Percentiles rank a stretch among this genome's conserved stretches.
Evolutionary conservation across 2,888 invertebrate species (phyloP).

Genomic region (Cephus sareptanus): DNA sequence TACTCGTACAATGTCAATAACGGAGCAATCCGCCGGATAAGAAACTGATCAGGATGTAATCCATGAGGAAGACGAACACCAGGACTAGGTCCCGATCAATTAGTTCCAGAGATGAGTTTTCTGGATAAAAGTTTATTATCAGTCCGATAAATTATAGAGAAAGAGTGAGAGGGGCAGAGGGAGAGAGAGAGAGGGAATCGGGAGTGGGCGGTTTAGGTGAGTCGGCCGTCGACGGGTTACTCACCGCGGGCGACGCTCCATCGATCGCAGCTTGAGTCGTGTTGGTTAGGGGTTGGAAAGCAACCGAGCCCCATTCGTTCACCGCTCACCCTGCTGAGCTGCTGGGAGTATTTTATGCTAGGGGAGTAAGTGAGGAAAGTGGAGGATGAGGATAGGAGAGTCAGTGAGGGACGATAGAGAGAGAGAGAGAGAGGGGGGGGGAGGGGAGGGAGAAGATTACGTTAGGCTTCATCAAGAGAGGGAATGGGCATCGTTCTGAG

Average conservation of each 20-base stretch:
- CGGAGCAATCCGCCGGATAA: background rate
- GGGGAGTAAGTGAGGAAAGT: slow-evolving; percentile 19
- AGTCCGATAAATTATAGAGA: background rate
- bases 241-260: slow-evolving; percentile 63
- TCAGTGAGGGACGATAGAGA: slow-evolving; percentile 20
- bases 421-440: background rate
- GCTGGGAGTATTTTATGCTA: slow-evolving; percentile 39
- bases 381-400: slow-evolving; percentile 26
- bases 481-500: slow-evolving; percentile 17
- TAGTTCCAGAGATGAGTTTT: background rate
- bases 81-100: background rate
- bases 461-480: slow-evolving; percentile 11
- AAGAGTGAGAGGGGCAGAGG: background rate
- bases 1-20: background rate
- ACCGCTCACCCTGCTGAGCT: slow-evolving; percentile 32
- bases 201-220: background rate
- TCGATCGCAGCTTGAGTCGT: slow-evolving; percentile 55
- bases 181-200: background rate
- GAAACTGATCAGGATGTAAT: background rate
- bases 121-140: background rate
- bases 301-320: slow-evolving; percentile 38
- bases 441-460: background rate
- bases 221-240: slow-evolving; percentile 54
- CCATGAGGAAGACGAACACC: background rate
- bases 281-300: slow-evolving; percentile 43